Percentiles rank a stretch among this genome's conserved stretches.
phyloP scores from a whole-genome alignment of 2,797 vertebrate species.

The Gambusia yucatana region DNA sequence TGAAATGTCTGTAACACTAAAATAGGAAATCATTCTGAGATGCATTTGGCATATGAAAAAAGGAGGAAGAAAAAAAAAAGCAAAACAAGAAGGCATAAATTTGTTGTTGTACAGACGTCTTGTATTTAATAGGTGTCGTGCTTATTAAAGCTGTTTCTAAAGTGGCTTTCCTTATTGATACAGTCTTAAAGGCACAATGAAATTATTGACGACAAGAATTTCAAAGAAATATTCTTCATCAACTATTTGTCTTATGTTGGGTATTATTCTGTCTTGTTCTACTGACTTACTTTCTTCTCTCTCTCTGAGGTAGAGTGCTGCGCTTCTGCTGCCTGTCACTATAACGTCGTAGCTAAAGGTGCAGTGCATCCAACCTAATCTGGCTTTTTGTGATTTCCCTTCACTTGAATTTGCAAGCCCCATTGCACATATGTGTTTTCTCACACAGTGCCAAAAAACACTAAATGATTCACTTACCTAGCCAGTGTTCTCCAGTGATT shows the following conservation, averaged over 20 bases:
- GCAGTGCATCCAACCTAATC: neutral
- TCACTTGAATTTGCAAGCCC: neutral
- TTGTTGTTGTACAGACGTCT: slow-evolving; percentile 16
- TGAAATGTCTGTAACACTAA: slow-evolving; percentile 7
- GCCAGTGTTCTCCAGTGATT: slow-evolving; percentile 96
- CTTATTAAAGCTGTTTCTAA: neutral
- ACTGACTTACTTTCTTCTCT: neutral
- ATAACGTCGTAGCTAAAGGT: neutral
- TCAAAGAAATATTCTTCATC: slow-evolving; percentile 9
- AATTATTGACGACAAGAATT: slow-evolving; percentile 24
- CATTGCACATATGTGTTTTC: slow-evolving; percentile 10
- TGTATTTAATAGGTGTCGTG: slow-evolving; percentile 2
- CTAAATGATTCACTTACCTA: slow-evolving; percentile 83
- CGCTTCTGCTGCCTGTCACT: neutral
- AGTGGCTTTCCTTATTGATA: slow-evolving; percentile 11
- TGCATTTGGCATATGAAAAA: slow-evolving; percentile 31
- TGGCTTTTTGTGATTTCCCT: slow-evolving; percentile 15
- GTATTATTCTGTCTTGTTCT: neutral
- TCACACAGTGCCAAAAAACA: slow-evolving; percentile 22
- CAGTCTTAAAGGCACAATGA: neutral
- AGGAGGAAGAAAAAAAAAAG: slow-evolving; percentile 5
- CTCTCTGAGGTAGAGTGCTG: neutral
- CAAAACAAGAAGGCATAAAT: slow-evolving; percentile 16
- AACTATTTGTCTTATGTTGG: neutral
- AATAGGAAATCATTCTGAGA: slow-evolving; percentile 5